Evolutionary conservation across 2,888 invertebrate species (phyloP).

Genomic region (Zygogramma bicolorata): DNA sequence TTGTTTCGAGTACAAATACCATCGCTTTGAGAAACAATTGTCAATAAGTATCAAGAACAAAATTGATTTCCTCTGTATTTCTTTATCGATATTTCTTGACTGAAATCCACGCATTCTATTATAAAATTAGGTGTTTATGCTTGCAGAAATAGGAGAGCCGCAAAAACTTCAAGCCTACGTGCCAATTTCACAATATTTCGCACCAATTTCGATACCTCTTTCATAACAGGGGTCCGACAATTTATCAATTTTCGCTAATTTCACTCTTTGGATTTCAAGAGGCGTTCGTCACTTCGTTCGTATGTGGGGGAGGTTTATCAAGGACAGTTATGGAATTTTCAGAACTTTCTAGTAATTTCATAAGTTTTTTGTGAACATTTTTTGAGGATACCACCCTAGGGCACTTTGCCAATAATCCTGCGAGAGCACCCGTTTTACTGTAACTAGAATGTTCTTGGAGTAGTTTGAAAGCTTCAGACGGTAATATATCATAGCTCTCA

Average conservation of each 20-base stretch:
- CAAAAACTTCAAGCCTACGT: constrained; percentile 46
- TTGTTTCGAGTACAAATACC: background rate
- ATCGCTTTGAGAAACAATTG: background rate
- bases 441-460: constrained; percentile 68
- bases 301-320: constrained; percentile 52
- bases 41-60: too few relatives aligned
- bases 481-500: constrained; percentile 67
- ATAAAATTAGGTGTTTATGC: constrained; percentile 50
- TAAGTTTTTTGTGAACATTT: constrained; percentile 69
- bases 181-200: constrained; percentile 18
- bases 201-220: constrained; percentile 46
- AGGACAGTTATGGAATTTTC: constrained; percentile 51
- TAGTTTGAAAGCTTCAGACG: constrained; percentile 72
- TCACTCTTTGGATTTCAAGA: constrained; percentile 57
- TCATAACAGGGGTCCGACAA: constrained; percentile 48
- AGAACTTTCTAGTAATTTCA: constrained; percentile 63
- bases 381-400: constrained; percentile 74
- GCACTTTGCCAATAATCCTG: constrained; percentile 72
- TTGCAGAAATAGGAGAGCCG: constrained; percentile 56
- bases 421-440: constrained; percentile 63
- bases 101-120: too few relatives aligned
- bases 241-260: constrained; percentile 49
- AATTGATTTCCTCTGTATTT: too few relatives aligned
- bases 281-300: constrained; percentile 59
- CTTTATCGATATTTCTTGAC: too few relatives aligned